Evolutionary conservation across 2,113 vertebrate species (phyloP).

Genomic region (Riparia riparia): DNA sequence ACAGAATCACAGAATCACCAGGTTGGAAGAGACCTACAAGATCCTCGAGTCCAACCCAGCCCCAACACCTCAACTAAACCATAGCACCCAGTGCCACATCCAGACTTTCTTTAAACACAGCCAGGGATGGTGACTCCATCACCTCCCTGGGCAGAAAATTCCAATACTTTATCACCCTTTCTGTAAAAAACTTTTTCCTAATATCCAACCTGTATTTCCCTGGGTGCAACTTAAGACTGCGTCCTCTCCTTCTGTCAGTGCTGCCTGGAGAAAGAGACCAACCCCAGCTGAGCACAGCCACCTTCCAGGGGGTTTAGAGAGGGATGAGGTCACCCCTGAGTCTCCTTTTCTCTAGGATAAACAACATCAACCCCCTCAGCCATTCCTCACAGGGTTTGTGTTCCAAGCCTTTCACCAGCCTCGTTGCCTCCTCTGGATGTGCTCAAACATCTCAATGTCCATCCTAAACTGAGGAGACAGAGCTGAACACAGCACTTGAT

Average conservation of each 20-base stretch:
- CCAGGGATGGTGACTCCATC: background rate
- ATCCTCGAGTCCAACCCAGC: background rate
- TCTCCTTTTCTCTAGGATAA: background rate
- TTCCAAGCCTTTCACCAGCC: too few relatives aligned
- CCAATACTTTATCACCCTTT: background rate
- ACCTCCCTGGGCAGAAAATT: background rate
- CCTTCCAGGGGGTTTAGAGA: background rate
- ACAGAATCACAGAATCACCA: rapidly evolving
- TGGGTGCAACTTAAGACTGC: rapidly evolving
- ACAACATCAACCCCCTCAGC: background rate
- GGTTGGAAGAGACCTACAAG: background rate
- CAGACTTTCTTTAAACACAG: background rate
- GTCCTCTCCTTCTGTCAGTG: background rate
- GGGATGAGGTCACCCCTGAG: background rate
- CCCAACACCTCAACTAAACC: background rate
- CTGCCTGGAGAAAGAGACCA: background rate
- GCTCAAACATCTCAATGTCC: too few relatives aligned
- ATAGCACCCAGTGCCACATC: background rate
- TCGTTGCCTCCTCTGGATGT: too few relatives aligned
- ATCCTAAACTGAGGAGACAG: too few relatives aligned
- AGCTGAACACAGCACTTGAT: too few relatives aligned
- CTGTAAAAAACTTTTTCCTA: background rate
- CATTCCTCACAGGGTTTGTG: too few relatives aligned
- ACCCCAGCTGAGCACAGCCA: background rate
- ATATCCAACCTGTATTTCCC: too few relatives aligned